phyloP scores from a whole-genome alignment of 1,140 invertebrate genomes.

The Atta cephalotes region DNA sequence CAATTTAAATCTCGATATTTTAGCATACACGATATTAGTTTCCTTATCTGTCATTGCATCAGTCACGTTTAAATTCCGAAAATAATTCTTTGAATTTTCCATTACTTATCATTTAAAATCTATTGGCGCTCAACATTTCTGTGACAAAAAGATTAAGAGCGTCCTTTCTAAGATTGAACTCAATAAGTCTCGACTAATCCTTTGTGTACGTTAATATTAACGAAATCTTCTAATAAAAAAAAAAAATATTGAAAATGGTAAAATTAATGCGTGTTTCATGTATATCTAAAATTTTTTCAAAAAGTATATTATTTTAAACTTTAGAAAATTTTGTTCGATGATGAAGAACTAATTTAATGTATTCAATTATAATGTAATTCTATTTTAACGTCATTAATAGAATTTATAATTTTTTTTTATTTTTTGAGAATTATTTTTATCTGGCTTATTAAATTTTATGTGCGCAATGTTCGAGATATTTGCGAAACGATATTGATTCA shows the following conservation, averaged over 20 bases:
- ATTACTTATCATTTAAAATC: neutral
- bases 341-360: neutral
- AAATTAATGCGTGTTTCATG: no score
- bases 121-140: neutral
- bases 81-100: neutral
- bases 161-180: no score
- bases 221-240: no score
- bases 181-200: no score
- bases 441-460: neutral
- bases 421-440: neutral
- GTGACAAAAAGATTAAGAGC: neutral
- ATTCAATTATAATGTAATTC: neutral
- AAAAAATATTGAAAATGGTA: no score
- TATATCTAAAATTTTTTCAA: no score
- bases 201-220: no score
- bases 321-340: neutral
- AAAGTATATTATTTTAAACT: no score
- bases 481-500: neutral
- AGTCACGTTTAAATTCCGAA: conserved; percentile 7
- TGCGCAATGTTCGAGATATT: neutral
- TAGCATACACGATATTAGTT: neutral
- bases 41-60: neutral
- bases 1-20: neutral
- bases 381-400: neutral
- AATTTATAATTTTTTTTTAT: neutral